Evolutionary conservation across 1,140 invertebrate genomes (phyloP).

Genomic region (Drosophila tristis): DNA sequence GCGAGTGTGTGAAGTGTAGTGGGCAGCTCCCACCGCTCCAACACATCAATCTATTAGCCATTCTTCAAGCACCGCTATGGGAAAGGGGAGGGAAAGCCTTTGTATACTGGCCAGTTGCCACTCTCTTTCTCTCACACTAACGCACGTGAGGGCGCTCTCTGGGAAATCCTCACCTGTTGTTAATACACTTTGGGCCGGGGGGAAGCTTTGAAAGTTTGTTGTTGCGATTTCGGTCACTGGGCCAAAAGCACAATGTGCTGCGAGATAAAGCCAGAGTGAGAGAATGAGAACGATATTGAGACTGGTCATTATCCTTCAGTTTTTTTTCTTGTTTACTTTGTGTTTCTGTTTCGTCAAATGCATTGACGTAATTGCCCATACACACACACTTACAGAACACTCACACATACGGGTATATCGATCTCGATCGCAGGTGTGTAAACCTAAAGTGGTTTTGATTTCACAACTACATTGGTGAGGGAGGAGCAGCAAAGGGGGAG

Average conservation of each 20-base stretch:
- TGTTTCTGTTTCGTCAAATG: conserved; percentile 57
- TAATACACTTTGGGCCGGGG: too few species aligned
- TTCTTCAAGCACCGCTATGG: too few species aligned
- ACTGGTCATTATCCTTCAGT: conserved; percentile 59
- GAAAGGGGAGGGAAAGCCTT: too few species aligned
- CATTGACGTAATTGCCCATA: conserved; percentile 68
- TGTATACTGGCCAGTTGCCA: too few species aligned
- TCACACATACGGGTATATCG: conserved; percentile 44
- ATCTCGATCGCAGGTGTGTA: conserved; percentile 72
- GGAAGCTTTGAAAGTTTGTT: conserved; percentile 41
- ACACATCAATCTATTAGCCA: too few species aligned
- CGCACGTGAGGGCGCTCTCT: too few species aligned
- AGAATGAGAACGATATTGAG: conserved; percentile 5
- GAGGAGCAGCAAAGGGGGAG: not conserved
- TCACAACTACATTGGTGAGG: conserved; percentile 44
- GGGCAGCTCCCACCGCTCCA: not conserved
- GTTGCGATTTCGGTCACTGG: conserved; percentile 60
- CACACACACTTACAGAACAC: conserved; percentile 16
- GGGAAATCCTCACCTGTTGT: too few species aligned
- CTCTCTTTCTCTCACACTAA: too few species aligned
- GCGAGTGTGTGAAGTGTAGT: conserved; percentile 6
- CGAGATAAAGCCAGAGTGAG: conserved; percentile 12
- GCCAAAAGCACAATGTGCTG: conserved; percentile 20
- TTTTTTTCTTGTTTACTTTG: conserved; percentile 31
- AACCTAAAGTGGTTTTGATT: conserved; percentile 76